phyloP scores from a whole-genome alignment of 92 coral and sea anemone genomes.

The Pocillopora meandrina region DNA sequence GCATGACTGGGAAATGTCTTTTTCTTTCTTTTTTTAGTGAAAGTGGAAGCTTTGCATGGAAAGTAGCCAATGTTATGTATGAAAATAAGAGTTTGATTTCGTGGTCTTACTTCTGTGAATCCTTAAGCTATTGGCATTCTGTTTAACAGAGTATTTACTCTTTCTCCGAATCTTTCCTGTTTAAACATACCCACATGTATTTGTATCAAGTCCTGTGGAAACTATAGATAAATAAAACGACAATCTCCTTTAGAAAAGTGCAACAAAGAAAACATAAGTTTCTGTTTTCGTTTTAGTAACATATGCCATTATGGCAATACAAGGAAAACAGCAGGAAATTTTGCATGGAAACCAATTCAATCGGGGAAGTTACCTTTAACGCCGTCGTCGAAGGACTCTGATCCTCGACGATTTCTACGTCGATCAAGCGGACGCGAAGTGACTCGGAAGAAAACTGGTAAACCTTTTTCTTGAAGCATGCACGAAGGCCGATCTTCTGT shows the following conservation, averaged over 20 bases:
- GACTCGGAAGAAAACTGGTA: no score
- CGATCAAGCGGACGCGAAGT: no score
- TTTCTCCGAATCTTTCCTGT: not conserved
- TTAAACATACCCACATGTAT: not conserved
- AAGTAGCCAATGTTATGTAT: not conserved
- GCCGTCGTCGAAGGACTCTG: conserved; percentile 35
- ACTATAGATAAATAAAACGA: no score
- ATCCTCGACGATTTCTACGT: conserved; percentile 22
- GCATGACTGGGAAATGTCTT: not conserved
- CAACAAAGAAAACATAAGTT: not conserved
- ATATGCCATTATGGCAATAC: not conserved
- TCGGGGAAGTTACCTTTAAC: conserved; percentile 23
- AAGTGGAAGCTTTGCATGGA: not conserved
- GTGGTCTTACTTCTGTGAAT: conserved; percentile 4
- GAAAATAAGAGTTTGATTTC: not conserved
- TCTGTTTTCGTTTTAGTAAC: not conserved
- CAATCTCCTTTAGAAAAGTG: not conserved
- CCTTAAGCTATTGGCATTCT: not conserved
- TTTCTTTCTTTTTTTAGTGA: not conserved
- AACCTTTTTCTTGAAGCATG: conserved; percentile 35
- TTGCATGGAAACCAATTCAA: conserved; percentile 3
- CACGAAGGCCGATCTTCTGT: conserved; percentile 45
- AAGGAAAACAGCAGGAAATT: not conserved
- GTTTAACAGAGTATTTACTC: not conserved
- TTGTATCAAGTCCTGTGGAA: no score